These are phyloP conservation scores for Drosophila anomelani DNA, from an alignment of 2,888 invertebrate species.

Conservation along the genomic window DNA sequence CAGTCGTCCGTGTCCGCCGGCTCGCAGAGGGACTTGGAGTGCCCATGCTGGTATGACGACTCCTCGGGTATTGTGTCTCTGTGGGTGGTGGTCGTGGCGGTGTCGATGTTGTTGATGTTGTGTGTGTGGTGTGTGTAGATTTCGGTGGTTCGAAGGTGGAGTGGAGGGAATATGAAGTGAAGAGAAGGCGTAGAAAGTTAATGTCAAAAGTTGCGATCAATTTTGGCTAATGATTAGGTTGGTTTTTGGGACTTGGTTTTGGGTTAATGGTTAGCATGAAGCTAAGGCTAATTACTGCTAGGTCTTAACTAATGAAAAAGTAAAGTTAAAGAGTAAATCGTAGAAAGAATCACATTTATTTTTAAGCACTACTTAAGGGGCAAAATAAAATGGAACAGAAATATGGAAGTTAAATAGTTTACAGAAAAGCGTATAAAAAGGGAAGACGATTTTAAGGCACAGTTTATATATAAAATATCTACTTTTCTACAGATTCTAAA, in stretches of 20 bases:
- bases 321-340: not conserved
- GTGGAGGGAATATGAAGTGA: conserved; percentile 58
- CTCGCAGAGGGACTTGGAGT: conserved; percentile 87
- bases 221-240: conserved; percentile 55
- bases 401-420: conserved; percentile 12
- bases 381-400: conserved; percentile 21
- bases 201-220: conserved; percentile 66
- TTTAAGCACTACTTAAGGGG: conserved; percentile 31
- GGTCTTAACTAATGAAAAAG: conserved; percentile 5
- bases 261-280: conserved; percentile 44
- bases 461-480: conserved; percentile 31
- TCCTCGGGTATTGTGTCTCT: conserved; percentile 91
- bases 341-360: conserved; percentile 32
- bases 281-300: conserved; percentile 27
- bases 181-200: conserved; percentile 77
- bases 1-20: conserved; percentile 85
- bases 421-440: conserved; percentile 10
- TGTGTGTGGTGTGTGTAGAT: conserved; percentile 35
- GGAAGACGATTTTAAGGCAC: conserved; percentile 37
- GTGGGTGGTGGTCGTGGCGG: conserved; percentile 43
- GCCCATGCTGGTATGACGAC: conserved; percentile 85
- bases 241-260: conserved; percentile 19
- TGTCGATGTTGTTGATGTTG: conserved; percentile 42
- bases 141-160: conserved; percentile 46
- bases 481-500: conserved; percentile 24